Evolutionary conservation across 1,140 invertebrate species (phyloP).

Genomic region (Bemisia tabaci): DNA sequence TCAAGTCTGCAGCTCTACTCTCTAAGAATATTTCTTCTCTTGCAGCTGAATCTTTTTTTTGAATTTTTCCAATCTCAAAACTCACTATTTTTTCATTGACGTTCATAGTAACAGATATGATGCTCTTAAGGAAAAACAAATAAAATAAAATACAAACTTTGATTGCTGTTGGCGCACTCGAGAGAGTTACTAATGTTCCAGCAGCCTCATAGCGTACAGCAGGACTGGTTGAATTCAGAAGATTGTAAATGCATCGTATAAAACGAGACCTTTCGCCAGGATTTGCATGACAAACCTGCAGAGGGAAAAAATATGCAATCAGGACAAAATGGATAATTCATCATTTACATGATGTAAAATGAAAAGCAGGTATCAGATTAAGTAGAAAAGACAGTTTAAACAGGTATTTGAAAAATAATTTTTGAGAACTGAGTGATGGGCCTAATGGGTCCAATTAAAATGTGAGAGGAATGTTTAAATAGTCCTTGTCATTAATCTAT

Average conservation of each 20-base stretch:
- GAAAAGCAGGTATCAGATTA: constrained; percentile 3
- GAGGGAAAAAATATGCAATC: neutral
- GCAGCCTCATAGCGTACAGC: constrained; percentile 98
- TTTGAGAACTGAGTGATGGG: neutral
- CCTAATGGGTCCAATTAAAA: too few species aligned
- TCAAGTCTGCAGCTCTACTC: too few species aligned
- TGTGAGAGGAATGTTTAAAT: too few species aligned
- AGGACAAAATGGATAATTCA: neutral
- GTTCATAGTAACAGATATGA: too few species aligned
- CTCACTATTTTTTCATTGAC: neutral
- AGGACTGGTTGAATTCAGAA: constrained; percentile 89
- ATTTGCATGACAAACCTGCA: constrained; percentile 92
- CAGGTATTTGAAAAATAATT: neutral
- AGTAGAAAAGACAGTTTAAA: neutral
- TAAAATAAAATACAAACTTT: too few species aligned
- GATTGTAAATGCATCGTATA: constrained; percentile 95
- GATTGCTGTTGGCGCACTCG: constrained; percentile 89
- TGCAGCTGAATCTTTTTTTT: too few species aligned
- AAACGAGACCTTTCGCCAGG: constrained; percentile 92
- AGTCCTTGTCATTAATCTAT: too few species aligned
- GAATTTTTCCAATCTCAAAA: neutral
- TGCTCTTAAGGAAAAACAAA: neutral
- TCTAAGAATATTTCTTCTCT: too few species aligned
- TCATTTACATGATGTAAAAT: neutral
- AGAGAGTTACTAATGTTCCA: constrained; percentile 97